These are phyloP conservation scores for Eidolon dupreanum DNA, from an alignment of 2,797 vertebrate species.

Conservation along the genomic window DNA sequence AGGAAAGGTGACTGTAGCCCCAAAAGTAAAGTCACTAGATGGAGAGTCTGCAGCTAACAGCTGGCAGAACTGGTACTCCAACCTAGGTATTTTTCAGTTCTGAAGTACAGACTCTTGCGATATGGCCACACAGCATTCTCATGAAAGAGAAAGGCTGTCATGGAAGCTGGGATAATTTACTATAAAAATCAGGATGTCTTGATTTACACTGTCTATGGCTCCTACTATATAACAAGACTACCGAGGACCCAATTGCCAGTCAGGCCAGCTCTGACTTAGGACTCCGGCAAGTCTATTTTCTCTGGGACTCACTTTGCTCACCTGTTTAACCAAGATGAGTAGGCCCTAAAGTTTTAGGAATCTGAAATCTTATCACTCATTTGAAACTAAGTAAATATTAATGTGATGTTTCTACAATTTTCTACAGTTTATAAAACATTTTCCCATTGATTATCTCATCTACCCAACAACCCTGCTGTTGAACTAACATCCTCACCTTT, in stretches of 20 bases:
- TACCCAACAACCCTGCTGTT: background rate
- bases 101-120: background rate
- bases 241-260: background rate
- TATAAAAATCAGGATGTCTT: background rate
- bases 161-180: background rate
- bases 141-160: background rate
- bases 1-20: background rate
- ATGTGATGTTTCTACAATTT: background rate
- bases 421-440: background rate
- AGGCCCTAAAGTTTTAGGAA: background rate
- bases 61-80: background rate
- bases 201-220: background rate
- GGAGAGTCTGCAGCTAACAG: background rate
- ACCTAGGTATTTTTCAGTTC: background rate
- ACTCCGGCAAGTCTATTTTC: background rate
- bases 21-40: background rate
- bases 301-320: background rate
- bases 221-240: background rate
- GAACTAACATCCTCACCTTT: background rate
- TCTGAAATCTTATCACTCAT: background rate
- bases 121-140: background rate
- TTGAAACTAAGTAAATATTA: slow-evolving; percentile 38
- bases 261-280: background rate
- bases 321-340: background rate
- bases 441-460: background rate